phyloP scores from a whole-genome alignment of 2,888 invertebrate genomes.

The Caenorhabditis sp. region DNA sequence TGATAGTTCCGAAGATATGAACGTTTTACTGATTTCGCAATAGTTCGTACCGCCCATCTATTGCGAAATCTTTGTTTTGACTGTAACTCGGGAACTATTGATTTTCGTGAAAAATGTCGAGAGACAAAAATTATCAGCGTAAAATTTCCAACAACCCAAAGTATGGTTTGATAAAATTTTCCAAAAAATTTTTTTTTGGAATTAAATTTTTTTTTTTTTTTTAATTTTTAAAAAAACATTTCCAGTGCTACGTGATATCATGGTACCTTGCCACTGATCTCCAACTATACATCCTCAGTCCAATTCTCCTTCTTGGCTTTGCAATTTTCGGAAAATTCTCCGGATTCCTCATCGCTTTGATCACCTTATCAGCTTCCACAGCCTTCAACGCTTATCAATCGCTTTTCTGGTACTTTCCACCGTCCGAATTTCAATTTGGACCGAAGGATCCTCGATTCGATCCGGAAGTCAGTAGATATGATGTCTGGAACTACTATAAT shows the following conservation, averaged over 20 bases:
- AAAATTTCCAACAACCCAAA: too few relatives aligned
- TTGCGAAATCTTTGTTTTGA: too few relatives aligned
- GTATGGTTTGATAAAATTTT: too few relatives aligned
- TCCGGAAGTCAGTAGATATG: conserved; percentile 50
- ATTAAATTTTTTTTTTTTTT: background rate
- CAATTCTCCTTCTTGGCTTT: conserved; percentile 73
- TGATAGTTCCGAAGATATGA: background rate
- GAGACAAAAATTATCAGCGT: background rate
- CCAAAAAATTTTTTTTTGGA: conserved; percentile 3
- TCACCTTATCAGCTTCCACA: conserved; percentile 27
- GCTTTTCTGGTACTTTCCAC: conserved; percentile 69
- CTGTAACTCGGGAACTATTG: too few relatives aligned
- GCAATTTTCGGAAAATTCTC: conserved; percentile 42
- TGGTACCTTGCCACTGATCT: conserved; percentile 78
- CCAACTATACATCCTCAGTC: conserved; percentile 73
- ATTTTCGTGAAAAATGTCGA: background rate
- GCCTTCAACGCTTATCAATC: conserved; percentile 61
- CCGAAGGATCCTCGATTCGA: conserved; percentile 61
- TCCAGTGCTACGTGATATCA: conserved; percentile 70
- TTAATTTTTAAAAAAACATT: background rate
- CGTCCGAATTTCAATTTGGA: conserved; percentile 66
- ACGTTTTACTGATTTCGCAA: too few relatives aligned
- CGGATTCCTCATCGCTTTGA: conserved; percentile 17
- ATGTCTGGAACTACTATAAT: conserved; percentile 70
- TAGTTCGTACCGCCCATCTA: background rate